Conservation (phyloP, 2,797 vertebrate species). For the Brachymystax lenok region DNA sequence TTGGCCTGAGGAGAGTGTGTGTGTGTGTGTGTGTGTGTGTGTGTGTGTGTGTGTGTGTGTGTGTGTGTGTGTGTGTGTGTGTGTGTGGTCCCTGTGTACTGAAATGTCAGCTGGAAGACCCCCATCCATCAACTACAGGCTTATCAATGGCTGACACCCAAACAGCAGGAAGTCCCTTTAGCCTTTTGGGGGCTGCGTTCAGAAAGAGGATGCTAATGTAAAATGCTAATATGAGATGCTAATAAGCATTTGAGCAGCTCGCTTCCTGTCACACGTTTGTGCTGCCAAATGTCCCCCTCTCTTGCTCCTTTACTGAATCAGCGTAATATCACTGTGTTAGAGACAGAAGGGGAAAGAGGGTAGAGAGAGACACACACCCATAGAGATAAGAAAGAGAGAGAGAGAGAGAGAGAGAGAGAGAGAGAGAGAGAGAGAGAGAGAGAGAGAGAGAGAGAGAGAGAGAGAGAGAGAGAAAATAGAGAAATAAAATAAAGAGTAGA, state of each 20-base stretch:
- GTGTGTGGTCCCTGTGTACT: not conserved
- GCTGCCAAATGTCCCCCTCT: slow-evolving; percentile 44
- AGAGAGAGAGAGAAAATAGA: not conserved
- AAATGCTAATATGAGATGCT: slow-evolving; percentile 26
- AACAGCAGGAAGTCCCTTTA: slow-evolving; percentile 9
- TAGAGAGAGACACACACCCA: not conserved
- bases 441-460: not conserved
- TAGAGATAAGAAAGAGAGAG: not conserved
- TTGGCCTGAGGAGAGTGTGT: not conserved
- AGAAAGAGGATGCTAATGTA: slow-evolving; percentile 8
- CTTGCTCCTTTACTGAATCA: slow-evolving; percentile 59
- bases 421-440: slow-evolving; percentile 41
- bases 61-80: too few species aligned
- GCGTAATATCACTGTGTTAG: slow-evolving; percentile 60
- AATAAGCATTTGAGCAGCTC: slow-evolving; percentile 34
- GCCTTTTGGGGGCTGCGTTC: slow-evolving; percentile 6
- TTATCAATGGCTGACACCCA: too few species aligned
- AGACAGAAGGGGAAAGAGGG: slow-evolving; percentile 26
- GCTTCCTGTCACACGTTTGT: slow-evolving; percentile 47
- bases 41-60: too few species aligned
- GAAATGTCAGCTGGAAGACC: not conserved
- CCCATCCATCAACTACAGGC: slow-evolving; percentile 1
- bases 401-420: slow-evolving; percentile 36
- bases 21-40: too few species aligned
- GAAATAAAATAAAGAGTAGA: not conserved